Evolutionary conservation across 2,113 vertebrate genomes (phyloP).

Genomic region (Hemiscyllium ocellatum): DNA sequence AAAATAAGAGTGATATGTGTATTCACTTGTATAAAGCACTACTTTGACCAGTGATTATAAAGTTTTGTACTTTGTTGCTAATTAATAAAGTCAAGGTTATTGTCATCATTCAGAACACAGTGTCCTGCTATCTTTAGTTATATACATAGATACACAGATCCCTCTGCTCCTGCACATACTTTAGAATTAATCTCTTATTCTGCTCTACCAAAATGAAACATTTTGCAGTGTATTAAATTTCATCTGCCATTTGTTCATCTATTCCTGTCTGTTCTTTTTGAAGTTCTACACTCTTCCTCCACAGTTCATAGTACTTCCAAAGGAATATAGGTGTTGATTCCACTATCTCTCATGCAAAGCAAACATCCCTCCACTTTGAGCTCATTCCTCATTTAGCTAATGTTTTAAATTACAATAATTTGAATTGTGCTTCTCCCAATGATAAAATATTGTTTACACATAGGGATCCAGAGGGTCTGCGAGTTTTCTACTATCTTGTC

Average conservation of each 20-base stretch:
- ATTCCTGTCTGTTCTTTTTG: not conserved
- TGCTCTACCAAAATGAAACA: not conserved
- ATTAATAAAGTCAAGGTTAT: not conserved
- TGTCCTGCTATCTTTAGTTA: not conserved
- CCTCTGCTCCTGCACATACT: not conserved
- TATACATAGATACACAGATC: not conserved
- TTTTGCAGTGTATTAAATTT: not conserved
- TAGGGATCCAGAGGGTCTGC: constrained; percentile 93
- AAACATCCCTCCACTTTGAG: not conserved
- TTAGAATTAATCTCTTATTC: not conserved
- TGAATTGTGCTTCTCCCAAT: not conserved
- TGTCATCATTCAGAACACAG: no score
- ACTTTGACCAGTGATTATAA: no score
- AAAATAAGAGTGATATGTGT: no score
- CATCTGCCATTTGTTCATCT: not conserved
- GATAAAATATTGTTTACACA: constrained; percentile 38
- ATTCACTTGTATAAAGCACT: no score
- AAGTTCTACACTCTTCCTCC: not conserved
- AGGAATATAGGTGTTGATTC: not conserved
- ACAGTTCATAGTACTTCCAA: not conserved
- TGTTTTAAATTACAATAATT: not conserved
- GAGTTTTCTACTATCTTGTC: constrained; percentile 97
- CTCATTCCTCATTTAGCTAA: not conserved
- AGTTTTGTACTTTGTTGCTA: not conserved
- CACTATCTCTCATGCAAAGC: not conserved